Evolutionary conservation across 1,140 invertebrate species (phyloP), one percentile per base, ranked within the genome.

Genomic region (Pomacea maculata): DNA sequence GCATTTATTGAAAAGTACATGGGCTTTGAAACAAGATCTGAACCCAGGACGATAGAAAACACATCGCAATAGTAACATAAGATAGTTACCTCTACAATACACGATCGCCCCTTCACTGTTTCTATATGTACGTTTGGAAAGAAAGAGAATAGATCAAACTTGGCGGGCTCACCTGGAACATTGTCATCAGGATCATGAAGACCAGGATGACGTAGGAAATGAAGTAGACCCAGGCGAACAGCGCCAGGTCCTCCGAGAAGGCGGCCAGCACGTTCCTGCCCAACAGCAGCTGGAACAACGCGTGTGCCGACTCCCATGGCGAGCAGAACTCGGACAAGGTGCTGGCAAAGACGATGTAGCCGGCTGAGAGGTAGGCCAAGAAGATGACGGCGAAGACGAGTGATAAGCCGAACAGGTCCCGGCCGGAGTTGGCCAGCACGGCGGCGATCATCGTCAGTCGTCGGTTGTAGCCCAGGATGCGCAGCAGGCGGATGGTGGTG

Each of bases 391-490:
- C 75, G 81, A 90, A 90, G 11, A 88, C 80, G 17, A 87, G 64
- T 29, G 80, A 70, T 75, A 90, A 91, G 19, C 84, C 85, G 11
- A 82, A 57, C 14, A 91, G 75, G 67, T 86, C 85, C 17, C 17
- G 63, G 11, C 80, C 80, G 0, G 83, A 83, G 63, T 79, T 55
- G 25, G 74, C 70, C 17, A 87, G 73, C 6, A 86, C 83, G 8
- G 76, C 70, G 45, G 74, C 82, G 7, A 87, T 78, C 75, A 82
- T 80, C 25, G 82, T 84, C 17, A 88, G 81, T 70, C 86, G 77
- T 79, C 84, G 87, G 84, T 88, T 87, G 80, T 88, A 88, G 29
- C 88, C 88, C n/a, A 88, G 82, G 45, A 88, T 84, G 12, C 86
- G 83, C 45, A 88, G 80, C 21, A 87, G 57, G 61, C 87, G 76